These are phyloP conservation scores for Schizopygopsis malacanthus DNA, from an alignment of 2,797 vertebrate genomes.

Conservation along the genomic window DNA sequence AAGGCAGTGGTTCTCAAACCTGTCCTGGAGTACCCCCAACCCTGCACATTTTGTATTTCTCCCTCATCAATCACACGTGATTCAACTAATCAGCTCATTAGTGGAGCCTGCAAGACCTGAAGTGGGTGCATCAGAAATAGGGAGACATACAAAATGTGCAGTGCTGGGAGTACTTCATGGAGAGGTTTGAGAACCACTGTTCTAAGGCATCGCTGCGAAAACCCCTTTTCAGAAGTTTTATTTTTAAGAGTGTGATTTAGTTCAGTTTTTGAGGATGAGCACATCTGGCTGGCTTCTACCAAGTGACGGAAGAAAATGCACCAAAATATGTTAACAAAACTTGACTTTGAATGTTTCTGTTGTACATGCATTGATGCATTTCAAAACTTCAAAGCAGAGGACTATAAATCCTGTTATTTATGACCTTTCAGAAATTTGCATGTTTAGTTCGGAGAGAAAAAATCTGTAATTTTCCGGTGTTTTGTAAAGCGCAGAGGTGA, in stretches of 20 bases:
- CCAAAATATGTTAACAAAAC: not conserved
- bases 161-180: too few relatives aligned
- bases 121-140: too few relatives aligned
- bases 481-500: slow-evolving; percentile 50
- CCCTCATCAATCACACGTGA: too few relatives aligned
- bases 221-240: not conserved
- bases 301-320: not conserved
- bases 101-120: too few relatives aligned
- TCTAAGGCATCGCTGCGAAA: not conserved
- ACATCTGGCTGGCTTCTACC: not conserved
- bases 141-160: too few relatives aligned
- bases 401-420: slow-evolving; percentile 51
- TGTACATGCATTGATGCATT: not conserved
- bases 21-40: too few relatives aligned
- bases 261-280: not conserved
- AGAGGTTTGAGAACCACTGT: not conserved
- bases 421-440: slow-evolving; percentile 56
- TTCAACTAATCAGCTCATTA: too few relatives aligned
- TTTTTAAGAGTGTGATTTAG: not conserved
- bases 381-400: slow-evolving; percentile 3
- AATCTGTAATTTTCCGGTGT: slow-evolving; percentile 44
- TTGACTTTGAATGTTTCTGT: not conserved
- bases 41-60: too few relatives aligned
- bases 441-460: slow-evolving; percentile 41
- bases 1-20: not conserved